Evolutionary conservation across 2,797 vertebrate genomes (phyloP), one percentile per base, ranked within the genome.

Genomic region (Poecilia gillii): DNA sequence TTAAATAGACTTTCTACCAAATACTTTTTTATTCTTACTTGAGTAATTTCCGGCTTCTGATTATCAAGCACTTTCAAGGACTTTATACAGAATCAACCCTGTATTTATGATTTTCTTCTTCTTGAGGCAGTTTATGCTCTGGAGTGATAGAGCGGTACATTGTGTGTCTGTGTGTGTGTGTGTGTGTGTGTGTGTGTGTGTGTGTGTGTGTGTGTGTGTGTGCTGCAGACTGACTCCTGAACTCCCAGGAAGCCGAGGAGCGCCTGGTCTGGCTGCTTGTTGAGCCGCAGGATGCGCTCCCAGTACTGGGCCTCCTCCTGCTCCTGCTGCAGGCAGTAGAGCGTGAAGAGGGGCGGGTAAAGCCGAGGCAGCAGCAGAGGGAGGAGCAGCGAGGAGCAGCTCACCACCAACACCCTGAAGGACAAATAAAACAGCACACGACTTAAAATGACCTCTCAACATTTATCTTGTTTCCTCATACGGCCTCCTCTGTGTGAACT

Each of bases 321-420:
- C 87, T 99, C 98, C 0, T 97, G 97, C 81, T 99, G 97, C 91
- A 99, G 95, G 74, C 97, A 97, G 77, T 99, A 99, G 18, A 99
- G 90, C 80, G 98, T 98, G 64, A 99, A 99, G 3, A 99, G 96
- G 0, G 99, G 98, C 0, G 98, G 98, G 85, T 99, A 99, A 73
- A 99, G 97, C 0, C 97, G 96, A 2, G 99, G 98, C 33, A 99
- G 94, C 46, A 99, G 92, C 3, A 99, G 96, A 0, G 98, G 98
- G 47, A 99, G 96, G 73, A 99, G 94, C 88, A 99, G 91, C 51
- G 97, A 97, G 18, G 97, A 98, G 86, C 96, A 96, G 81, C 98
- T 98, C 79, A 99, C 95, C 82, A 99, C 99, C 14, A 98, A 55
- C 78, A 97, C 95, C 0, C 96, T 96, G 70, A 95, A 85, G 66